phyloP scores from a whole-genome alignment of 2,888 invertebrate species.

The Drosophila pegasa region DNA sequence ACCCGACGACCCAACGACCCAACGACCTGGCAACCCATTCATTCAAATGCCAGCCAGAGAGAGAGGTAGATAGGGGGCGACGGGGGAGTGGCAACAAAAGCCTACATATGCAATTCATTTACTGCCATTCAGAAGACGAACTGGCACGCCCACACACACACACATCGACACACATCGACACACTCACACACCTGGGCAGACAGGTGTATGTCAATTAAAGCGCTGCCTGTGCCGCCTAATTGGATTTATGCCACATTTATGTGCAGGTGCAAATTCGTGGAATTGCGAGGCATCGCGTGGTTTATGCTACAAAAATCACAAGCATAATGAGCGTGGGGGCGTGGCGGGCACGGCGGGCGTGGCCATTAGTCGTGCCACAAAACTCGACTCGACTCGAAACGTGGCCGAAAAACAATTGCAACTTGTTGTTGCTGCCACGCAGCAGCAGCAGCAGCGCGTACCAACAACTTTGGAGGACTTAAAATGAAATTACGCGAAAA shows the following conservation, averaged over 20 bases:
- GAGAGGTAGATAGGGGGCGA: background rate
- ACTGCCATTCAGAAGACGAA: conserved; percentile 54
- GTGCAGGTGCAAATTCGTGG: conserved; percentile 74
- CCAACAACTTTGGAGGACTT: conserved; percentile 78
- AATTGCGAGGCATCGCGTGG: conserved; percentile 38
- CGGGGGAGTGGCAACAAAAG: conserved; percentile 62
- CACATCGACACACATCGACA: background rate
- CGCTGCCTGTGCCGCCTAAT: conserved; percentile 75
- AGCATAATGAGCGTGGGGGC: conserved; percentile 62
- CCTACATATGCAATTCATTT: conserved; percentile 77
- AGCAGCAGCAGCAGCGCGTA: conserved; percentile 17
- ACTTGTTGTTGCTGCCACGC: conserved; percentile 35
- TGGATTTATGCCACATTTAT: conserved; percentile 80
- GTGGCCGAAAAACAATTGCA: conserved; percentile 66
- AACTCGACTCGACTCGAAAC: conserved; percentile 56
- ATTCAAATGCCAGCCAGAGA: conserved; percentile 59
- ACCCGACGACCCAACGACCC: conserved; percentile 31
- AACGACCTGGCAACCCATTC: conserved; percentile 40
- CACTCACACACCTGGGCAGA: conserved; percentile 13
- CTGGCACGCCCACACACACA: conserved; percentile 41
- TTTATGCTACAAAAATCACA: conserved; percentile 73
- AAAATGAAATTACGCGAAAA: conserved; percentile 81
- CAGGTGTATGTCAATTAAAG: conserved; percentile 73
- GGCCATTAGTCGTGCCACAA: conserved; percentile 57
- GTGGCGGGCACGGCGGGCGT: background rate